phyloP scores from a whole-genome alignment of 2,888 invertebrate species.

The Cephus sareptanus region DNA sequence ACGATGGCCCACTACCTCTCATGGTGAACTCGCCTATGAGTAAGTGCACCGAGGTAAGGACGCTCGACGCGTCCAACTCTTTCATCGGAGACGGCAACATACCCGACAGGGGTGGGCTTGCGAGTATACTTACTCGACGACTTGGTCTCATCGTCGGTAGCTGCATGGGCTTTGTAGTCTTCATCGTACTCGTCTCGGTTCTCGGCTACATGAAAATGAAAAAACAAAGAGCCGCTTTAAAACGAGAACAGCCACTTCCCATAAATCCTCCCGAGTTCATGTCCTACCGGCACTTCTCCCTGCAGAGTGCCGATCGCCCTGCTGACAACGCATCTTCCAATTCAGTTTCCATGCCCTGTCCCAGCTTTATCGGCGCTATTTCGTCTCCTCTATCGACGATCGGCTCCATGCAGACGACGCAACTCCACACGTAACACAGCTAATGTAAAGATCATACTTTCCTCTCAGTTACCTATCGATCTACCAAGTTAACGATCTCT shows the following conservation, averaged over 20 bases:
- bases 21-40: constrained; percentile 80
- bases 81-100: constrained; percentile 69
- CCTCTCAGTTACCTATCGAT: no score
- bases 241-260: constrained; percentile 73
- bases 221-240: constrained; percentile 81
- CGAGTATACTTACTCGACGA: constrained; percentile 82
- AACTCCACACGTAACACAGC: constrained; percentile 27
- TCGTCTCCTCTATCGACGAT: constrained; percentile 19
- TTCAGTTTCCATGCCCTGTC: constrained; percentile 35
- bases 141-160: constrained; percentile 88
- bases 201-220: constrained; percentile 87
- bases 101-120: constrained; percentile 69
- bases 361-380: constrained; percentile 61
- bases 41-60: constrained; percentile 81
- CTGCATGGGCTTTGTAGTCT: constrained; percentile 87
- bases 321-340: constrained; percentile 47
- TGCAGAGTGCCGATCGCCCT: constrained; percentile 72
- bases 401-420: constrained; percentile 44
- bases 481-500: no score
- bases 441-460: no score
- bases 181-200: constrained; percentile 83
- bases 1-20: constrained; percentile 66
- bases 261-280: constrained; percentile 81
- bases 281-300: constrained; percentile 80
- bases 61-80: constrained; percentile 79